Base-by-base conservation (phyloP, 2,888 invertebrate genomes). In the Patella caerulea region DNA sequence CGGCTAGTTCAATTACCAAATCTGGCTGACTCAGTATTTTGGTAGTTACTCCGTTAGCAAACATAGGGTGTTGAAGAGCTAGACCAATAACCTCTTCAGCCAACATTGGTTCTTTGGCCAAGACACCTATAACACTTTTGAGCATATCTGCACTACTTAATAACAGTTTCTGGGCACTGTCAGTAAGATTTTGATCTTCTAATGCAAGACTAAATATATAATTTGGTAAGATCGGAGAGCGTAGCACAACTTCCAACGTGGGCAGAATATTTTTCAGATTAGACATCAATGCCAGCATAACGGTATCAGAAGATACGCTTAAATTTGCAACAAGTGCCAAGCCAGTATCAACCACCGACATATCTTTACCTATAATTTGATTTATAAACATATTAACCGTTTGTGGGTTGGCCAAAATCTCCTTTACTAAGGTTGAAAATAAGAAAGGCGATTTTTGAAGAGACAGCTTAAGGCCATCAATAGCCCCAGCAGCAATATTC, bases 1-100 rank as follows among this genome's bases (percentile, higher is more conserved):
- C 65, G 1, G 14, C 15, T 65, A 65, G 24, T 65, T 9, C 2
- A 24, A 65, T 14, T 12, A 65, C 65, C 19, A 19, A 11, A 24
- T 65, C 65, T 65, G 65, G 65, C 14, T 65, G 19, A 24, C 65
- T 65, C 24, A 65, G 11, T 65, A 65, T 65, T 65, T 65, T 19
- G 9, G 19, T 14, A 19, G 24, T 19, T 19, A 65, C 11, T 65
- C 24, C 19, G 4, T 65, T 65, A 15, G 65, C 65, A 65, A 65
- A 65, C 17, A 65, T 11, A 24, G 65, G 65, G 19, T 65, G 65
- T 1, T 65, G 65, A 19, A 65, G 24, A n/a, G 24, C 65, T 65
- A 65, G 12, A 11, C 65, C 65, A n/a, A 65, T n/a, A 11, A 65
- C 11, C 65, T 65, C 19, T n/a, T 65, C 15, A 3, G 19, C 65